These are phyloP conservation scores for Papilio helenus DNA, from an alignment of 1,140 invertebrate species.

Conservation along the genomic window DNA sequence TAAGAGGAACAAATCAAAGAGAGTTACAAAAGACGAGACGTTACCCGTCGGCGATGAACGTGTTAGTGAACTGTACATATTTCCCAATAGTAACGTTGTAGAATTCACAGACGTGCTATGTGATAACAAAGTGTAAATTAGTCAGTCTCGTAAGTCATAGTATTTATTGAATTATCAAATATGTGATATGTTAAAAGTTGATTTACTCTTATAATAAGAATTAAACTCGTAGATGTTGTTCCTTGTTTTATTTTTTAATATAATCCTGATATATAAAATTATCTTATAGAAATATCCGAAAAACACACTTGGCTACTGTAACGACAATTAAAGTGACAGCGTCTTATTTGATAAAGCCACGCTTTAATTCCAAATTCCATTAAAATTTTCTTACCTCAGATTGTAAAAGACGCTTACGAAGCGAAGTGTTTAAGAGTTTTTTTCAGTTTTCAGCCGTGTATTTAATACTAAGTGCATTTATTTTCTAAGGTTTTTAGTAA, in stretches of 20 bases:
- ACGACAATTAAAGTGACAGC: no score
- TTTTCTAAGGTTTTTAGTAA: neutral
- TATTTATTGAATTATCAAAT: constrained; percentile 41
- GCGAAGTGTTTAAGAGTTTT: no score
- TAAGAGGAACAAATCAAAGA: constrained; percentile 50
- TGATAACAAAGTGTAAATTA: constrained; percentile 75
- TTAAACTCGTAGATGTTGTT: constrained; percentile 16
- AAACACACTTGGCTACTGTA: no score
- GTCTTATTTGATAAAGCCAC: no score
- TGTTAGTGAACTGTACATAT: constrained; percentile 76
- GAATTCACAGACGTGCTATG: constrained; percentile 74
- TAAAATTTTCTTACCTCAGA: no score
- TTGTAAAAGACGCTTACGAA: no score
- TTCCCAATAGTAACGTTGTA: constrained; percentile 76
- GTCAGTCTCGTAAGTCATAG: constrained; percentile 17
- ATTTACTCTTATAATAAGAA: constrained; percentile 19
- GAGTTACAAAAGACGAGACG: constrained; percentile 49
- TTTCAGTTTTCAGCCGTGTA: no score
- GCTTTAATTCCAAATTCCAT: no score
- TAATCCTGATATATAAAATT: neutral
- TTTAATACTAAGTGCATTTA: no score
- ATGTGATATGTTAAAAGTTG: constrained; percentile 43
- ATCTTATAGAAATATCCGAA: no score
- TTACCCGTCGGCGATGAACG: constrained; percentile 69
- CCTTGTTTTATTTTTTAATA: constrained; percentile 7